These are phyloP conservation scores for Hirtodrosophila duncani DNA, from an alignment of 2,888 invertebrate species.

Conservation along the genomic window DNA sequence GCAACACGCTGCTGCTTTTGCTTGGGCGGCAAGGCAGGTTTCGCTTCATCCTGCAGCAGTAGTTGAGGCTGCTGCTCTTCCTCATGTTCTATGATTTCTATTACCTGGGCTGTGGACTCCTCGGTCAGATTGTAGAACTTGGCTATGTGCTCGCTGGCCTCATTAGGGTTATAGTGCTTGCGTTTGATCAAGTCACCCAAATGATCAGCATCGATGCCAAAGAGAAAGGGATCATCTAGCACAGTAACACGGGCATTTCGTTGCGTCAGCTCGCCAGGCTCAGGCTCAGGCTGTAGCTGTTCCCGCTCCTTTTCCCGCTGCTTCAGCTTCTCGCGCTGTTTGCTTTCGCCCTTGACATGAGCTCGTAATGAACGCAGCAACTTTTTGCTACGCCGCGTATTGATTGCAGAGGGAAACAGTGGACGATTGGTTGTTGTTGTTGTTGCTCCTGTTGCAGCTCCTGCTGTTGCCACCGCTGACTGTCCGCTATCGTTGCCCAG, in stretches of 20 bases:
- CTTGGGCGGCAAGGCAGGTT: conserved; percentile 67
- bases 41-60: too few species aligned
- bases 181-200: conserved; percentile 70
- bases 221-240: conserved; percentile 78
- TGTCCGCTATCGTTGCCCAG: conserved; percentile 49
- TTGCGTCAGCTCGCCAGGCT: conserved; percentile 69
- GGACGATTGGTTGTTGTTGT: conserved; percentile 40
- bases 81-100: conserved; percentile 55
- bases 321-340: conserved; percentile 25
- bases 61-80: conserved; percentile 36
- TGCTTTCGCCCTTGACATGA: conserved; percentile 60
- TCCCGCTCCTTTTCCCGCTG: conserved; percentile 22
- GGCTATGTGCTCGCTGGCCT: conserved; percentile 68
- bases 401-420: conserved; percentile 59
- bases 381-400: conserved; percentile 71
- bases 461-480: conserved; percentile 17
- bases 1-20: conserved; percentile 53
- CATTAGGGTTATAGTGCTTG: conserved; percentile 52
- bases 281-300: conserved; percentile 16
- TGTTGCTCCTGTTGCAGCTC: conserved; percentile 14
- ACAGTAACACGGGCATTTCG: conserved; percentile 76
- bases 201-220: conserved; percentile 76
- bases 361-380: conserved; percentile 74
- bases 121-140: conserved; percentile 60
- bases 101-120: conserved; percentile 42